phyloP scores from a whole-genome alignment of 2,797 vertebrate genomes.

The Spheniscus humboldti region DNA sequence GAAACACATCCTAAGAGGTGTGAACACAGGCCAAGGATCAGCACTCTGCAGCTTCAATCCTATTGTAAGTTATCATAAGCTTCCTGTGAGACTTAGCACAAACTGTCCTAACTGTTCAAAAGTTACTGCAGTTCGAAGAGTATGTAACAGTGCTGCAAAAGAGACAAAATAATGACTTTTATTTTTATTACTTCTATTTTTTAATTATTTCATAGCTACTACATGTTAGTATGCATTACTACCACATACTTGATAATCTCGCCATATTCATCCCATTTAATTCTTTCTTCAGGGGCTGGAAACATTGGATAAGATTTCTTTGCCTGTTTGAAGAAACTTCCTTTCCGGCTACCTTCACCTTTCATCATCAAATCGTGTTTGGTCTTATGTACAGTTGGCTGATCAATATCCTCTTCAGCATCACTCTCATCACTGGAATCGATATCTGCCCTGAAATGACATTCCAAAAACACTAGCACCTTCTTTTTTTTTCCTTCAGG shows the following conservation, averaged over 20 bases:
- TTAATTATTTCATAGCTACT: background rate
- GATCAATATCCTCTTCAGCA: conserved; percentile 92
- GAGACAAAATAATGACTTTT: background rate
- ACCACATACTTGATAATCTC: conserved; percentile 93
- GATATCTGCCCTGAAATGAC: conserved; percentile 84
- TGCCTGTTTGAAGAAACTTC: conserved; percentile 98
- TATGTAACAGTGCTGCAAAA: background rate
- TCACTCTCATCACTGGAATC: conserved; percentile 98
- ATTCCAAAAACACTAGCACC: background rate
- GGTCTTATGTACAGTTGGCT: conserved; percentile 85
- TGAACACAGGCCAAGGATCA: background rate
- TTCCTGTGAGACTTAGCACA: background rate
- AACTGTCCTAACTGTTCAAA: background rate
- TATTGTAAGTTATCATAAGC: background rate
- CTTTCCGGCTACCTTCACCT: conserved; percentile 92
- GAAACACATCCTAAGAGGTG: background rate
- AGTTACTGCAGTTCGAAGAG: background rate
- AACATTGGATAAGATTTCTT: conserved; percentile 99
- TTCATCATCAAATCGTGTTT: conserved; percentile 99
- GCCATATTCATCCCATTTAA: conserved; percentile 99
- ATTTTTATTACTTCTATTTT: background rate
- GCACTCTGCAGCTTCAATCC: background rate
- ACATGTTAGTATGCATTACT: background rate
- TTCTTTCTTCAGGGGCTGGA: conserved; percentile 93
- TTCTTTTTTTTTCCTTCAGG: background rate